phyloP scores from a whole-genome alignment of 2,888 invertebrate genomes.

The Elmis aenea region DNA sequence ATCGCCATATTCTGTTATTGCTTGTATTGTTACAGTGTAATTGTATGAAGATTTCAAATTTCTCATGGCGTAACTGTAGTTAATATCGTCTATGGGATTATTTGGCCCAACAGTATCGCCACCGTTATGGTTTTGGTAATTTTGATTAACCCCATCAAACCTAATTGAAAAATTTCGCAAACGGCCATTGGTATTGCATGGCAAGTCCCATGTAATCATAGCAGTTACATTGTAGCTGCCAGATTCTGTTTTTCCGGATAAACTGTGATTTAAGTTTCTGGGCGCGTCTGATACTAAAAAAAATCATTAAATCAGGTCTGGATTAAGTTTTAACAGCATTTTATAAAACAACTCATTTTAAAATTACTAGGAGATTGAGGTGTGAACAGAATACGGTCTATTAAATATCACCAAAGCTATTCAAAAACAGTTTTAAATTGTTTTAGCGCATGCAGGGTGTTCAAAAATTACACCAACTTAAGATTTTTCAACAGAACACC shows the following conservation, averaged over 20 bases:
- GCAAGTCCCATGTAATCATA: slow-evolving; percentile 13
- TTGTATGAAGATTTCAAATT: not conserved
- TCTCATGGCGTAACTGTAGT: not conserved
- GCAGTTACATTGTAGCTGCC: slow-evolving; percentile 11
- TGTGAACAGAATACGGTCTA: not conserved
- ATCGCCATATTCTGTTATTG: not conserved
- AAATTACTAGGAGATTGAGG: not conserved
- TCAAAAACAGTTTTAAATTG: too few relatives aligned
- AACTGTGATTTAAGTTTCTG: too few relatives aligned
- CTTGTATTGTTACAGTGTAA: not conserved
- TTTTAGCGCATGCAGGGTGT: too few relatives aligned
- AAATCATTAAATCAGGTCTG: not conserved
- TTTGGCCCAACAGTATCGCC: not conserved
- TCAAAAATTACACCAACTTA: too few relatives aligned
- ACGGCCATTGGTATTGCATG: slow-evolving; percentile 16
- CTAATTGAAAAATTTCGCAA: slow-evolving; percentile 2
- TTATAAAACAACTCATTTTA: not conserved
- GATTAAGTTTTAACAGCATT: too few relatives aligned
- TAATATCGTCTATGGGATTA: not conserved
- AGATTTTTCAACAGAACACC: too few relatives aligned
- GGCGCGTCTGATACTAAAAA: not conserved
- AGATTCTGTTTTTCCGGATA: too few relatives aligned
- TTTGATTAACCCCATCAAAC: not conserved
- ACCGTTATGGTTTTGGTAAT: not conserved
- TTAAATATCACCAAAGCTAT: not conserved